A percentile compares a stretch with the other conserved stretches of the same genome.
These are phyloP conservation scores for Tretioscincus oriximinensis DNA, from an alignment of 2,113 vertebrate species.

Conservation along the genomic window DNA sequence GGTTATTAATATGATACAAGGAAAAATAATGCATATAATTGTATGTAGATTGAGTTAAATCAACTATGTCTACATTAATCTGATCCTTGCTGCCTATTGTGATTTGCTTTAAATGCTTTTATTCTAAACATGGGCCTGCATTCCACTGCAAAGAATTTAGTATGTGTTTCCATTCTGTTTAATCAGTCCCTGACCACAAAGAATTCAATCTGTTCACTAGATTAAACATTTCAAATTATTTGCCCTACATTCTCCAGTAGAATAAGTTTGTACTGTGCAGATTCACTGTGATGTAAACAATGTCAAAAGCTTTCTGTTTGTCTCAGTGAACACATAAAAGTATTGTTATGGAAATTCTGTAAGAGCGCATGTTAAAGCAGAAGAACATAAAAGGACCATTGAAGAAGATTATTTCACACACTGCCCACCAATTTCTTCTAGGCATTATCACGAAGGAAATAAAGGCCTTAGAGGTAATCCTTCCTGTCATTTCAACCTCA, in stretches of 20 bases:
- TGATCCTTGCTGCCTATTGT: slow-evolving; percentile 5
- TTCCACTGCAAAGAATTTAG: slow-evolving; percentile 25
- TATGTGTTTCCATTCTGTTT: slow-evolving; percentile 17
- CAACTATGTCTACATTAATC: slow-evolving; percentile 49
- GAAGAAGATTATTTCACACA: too few relatives aligned
- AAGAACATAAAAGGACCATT: too few relatives aligned
- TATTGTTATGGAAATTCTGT: background rate
- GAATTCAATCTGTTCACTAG: slow-evolving; percentile 21
- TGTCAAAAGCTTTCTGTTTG: background rate
- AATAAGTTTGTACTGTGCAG: slow-evolving; percentile 26
- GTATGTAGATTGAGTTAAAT: slow-evolving; percentile 43
- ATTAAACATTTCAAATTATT: slow-evolving; percentile 29
- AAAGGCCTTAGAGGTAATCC: too few relatives aligned
- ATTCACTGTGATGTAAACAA: slow-evolving; percentile 3
- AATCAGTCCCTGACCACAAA: background rate
- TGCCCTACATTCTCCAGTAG: slow-evolving; percentile 28
- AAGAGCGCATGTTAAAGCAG: background rate
- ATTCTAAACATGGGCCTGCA: slow-evolving; percentile 13
- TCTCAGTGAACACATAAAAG: background rate
- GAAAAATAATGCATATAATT: slow-evolving; percentile 55
- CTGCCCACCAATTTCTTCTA: too few relatives aligned
- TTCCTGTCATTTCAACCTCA: too few relatives aligned
- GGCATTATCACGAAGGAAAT: too few relatives aligned
- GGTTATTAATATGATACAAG: slow-evolving; percentile 34
- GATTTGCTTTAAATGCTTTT: background rate